phyloP scores from a whole-genome alignment of 2,888 invertebrate species.

The Drosophila nr. perissopoda region DNA sequence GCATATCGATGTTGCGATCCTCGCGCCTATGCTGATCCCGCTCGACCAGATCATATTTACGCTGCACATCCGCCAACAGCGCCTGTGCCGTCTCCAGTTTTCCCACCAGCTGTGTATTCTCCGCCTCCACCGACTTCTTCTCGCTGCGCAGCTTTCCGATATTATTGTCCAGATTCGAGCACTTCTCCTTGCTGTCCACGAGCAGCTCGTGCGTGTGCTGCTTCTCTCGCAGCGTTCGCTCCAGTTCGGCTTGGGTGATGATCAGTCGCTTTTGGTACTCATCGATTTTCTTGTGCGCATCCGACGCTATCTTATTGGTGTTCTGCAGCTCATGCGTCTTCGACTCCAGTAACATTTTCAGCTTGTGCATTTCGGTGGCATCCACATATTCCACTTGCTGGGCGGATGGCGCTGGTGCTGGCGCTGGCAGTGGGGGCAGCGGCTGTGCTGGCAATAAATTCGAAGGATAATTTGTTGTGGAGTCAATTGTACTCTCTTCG shows the following conservation, averaged over 20 bases:
- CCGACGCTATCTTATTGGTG: slow-evolving; percentile 83
- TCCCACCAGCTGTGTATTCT: slow-evolving; percentile 86
- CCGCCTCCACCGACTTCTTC: slow-evolving; percentile 83
- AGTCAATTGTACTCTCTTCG: slow-evolving; percentile 88
- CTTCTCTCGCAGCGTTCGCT: slow-evolving; percentile 87
- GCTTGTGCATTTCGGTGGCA: slow-evolving; percentile 68
- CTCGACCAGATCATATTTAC: slow-evolving; percentile 84
- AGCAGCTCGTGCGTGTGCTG: slow-evolving; percentile 89
- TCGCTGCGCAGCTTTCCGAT: slow-evolving; percentile 83
- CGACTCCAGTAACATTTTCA: slow-evolving; percentile 85
- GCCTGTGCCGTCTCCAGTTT: slow-evolving; percentile 86
- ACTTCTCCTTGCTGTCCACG: slow-evolving; percentile 85
- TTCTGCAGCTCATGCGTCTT: slow-evolving; percentile 84
- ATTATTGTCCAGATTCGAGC: slow-evolving; percentile 82
- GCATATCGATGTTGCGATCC: slow-evolving; percentile 79
- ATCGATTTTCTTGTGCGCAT: slow-evolving; percentile 73
- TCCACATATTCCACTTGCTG: slow-evolving; percentile 16
- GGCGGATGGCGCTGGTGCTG: slow-evolving; percentile 14
- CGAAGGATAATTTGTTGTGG: slow-evolving; percentile 85
- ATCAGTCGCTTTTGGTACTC: slow-evolving; percentile 87
- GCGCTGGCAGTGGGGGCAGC: slow-evolving; percentile 20
- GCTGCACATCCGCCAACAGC: slow-evolving; percentile 86
- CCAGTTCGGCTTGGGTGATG: slow-evolving; percentile 87
- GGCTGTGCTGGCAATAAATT: slow-evolving; percentile 57
- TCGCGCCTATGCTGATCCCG: slow-evolving; percentile 79